Evolutionary conservation across 2,113 vertebrate genomes (phyloP), one percentile per base, ranked within the genome.

Genomic region (Ophiodon elongatus): DNA sequence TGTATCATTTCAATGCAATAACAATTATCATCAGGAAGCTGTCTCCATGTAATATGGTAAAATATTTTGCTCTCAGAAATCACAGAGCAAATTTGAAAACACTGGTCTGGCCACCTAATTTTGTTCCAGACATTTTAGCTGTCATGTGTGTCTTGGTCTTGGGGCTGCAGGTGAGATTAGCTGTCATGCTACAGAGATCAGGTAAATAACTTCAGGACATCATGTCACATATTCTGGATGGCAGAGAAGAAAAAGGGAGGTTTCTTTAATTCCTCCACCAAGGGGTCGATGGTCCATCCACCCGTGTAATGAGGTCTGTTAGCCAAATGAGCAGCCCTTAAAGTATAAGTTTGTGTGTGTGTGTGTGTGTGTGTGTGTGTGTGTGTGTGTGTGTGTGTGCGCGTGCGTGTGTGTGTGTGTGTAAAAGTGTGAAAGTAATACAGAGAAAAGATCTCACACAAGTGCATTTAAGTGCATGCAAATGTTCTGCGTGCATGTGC

Each of bases 261-360:
- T 89, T 94, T 93, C 85, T 92, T 91, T 90, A 86, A 92, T 91
- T 90, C 78, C 64, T 86, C 62, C 90, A 90, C 86, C 83, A 43
- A 85, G 83, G 84, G 91, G 90, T 93, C 87, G 85, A 94, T 94
- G 89, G 76, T 88, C 87, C 91, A 91, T 93, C 89, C 92, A 94
- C 83, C 89, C 92, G 69, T 94, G 92, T 94, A 94, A 94, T 94
- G 93, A 94, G 93, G 88, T 94, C 93, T 94, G 82, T 94, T 92
- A 91, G 90, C 89, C 87, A 93, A 93, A 94, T 85, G 91, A 93
- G 92, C 89, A 91, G 86, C 85, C 73, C 85, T 89, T 91, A 78
- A 87, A 90, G 82, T 91, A 66, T 82, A 66, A 78, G 89, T 66
- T 81, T 52, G 8, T 67, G 65, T 69, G 76, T 47, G 29, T 74